Evolutionary conservation across 2,888 invertebrate species (phyloP), one percentile per base, ranked within the genome.

Genomic region (Lithodes maja): DNA sequence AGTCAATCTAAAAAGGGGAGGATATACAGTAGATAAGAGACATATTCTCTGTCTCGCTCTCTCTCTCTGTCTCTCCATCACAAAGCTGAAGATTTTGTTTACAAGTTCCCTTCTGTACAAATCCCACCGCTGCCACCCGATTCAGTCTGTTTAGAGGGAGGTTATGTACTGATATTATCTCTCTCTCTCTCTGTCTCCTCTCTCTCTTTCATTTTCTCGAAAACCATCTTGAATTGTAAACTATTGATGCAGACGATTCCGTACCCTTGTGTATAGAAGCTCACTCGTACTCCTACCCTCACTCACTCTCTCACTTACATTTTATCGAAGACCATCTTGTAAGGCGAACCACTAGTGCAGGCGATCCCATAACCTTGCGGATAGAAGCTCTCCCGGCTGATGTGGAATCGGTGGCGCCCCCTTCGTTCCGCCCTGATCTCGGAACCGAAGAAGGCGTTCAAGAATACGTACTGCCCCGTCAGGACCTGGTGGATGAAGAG

Each of bases 321-420:
- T 49, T n/a, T 82, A 7, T 68, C 68, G 68, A 81, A 61, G 49
- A 68, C 68, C 33, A n/a, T n/a, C 61, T 33, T 82, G 17, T 61
- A 61, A 15, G 68, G 82, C 0, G 82, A 55, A 5, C 82, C 82
- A n/a, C 61, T 82, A 17, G 81, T 82, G 82, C 82, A 82, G 68
- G 49, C 82, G 49, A 82, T 82, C 33, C 82, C 82, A 33, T 82
- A 82, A 3, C 33, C 61, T 33, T 82, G 82, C 1, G 82, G 82
- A 49, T 61, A 68, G 68, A 82, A 82, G 49, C n/a, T 61, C 49
- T 82, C 61, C 7, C 82, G n/a, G 55, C 61, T 68, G 9, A 82
- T 33, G 15, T 82, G 68, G 68, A 68, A 82, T 15, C 49, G 55
- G 17, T 82, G 54, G 17, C 17, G 15, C 61, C 82, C 82, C 3